Percentiles rank a stretch among this genome's conserved stretches.
Evolutionary conservation across 2,888 invertebrate species (phyloP).

Genomic region (Heteromyza rotundicornis): DNA sequence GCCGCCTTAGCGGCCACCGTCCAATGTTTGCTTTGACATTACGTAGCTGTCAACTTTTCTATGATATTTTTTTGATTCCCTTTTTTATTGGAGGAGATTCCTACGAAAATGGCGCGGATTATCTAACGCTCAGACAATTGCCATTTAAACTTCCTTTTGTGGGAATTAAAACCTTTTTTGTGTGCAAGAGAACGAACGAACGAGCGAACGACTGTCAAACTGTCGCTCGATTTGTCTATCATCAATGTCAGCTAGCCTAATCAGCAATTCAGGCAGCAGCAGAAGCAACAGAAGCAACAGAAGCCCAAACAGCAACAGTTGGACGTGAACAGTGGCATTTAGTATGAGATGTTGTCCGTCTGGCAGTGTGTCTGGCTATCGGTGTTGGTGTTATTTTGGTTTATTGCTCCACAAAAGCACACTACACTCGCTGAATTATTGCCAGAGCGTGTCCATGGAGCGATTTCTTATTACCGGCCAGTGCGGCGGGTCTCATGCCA

Average conservation of each 20-base stretch:
- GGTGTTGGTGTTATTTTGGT: neutral
- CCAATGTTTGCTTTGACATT: constrained; percentile 42
- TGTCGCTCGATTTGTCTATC: constrained; percentile 4
- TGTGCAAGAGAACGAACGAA: neutral
- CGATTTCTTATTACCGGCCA: neutral
- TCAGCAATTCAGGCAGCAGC: neutral
- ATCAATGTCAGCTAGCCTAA: constrained; percentile 1
- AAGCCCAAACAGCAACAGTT: neutral
- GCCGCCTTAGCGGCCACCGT: constrained; percentile 31
- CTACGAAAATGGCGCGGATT: constrained; percentile 16
- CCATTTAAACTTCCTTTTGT: constrained; percentile 14
- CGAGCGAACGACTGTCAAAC: neutral
- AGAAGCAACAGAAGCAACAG: neutral
- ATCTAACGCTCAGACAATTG: constrained; percentile 17
- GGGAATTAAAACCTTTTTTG: neutral
- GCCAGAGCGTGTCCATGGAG: neutral
- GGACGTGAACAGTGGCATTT: neutral
- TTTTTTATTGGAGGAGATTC: neutral
- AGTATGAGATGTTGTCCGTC: neutral
- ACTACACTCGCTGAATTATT: neutral
- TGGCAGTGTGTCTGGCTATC: neutral
- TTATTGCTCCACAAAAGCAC: neutral
- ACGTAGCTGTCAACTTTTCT: constrained; percentile 46
- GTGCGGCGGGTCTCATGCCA: neutral
- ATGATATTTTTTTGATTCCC: neutral